phyloP scores from a whole-genome alignment of 2,113 vertebrate genomes.

The Heterotilapia buettikoferi region DNA sequence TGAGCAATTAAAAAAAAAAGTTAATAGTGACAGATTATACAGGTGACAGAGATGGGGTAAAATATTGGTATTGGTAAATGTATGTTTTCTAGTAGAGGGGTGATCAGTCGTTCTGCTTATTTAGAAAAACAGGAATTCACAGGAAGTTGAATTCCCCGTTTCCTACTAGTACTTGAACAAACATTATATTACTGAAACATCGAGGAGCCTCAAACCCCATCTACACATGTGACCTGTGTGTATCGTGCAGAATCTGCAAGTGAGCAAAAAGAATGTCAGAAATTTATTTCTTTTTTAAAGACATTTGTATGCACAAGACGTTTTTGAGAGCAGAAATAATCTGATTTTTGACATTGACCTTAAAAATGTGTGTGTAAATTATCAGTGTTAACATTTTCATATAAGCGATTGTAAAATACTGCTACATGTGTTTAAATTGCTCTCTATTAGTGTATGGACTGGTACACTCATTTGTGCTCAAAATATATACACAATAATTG shows the following conservation, averaged over 20 bases:
- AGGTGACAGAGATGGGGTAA: neutral
- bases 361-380: neutral
- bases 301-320: neutral
- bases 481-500: neutral
- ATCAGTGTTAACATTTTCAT: neutral
- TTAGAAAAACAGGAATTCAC: neutral
- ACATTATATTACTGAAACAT: neutral
- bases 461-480: neutral
- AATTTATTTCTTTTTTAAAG: neutral
- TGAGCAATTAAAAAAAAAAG: neutral
- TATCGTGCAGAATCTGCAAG: neutral
- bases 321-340: neutral
- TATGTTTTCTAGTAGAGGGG: neutral
- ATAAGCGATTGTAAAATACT: neutral
- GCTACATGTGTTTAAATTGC: neutral
- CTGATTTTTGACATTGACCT: neutral
- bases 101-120: neutral
- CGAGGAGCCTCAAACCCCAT: neutral
- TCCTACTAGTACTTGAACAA: neutral
- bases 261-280: neutral
- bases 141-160: neutral
- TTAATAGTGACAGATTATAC: neutral
- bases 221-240: neutral
- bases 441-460: neutral
- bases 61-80: neutral